Base-by-base conservation (phyloP, 2,113 vertebrate genomes). In the Anthoscopus minutus region DNA sequence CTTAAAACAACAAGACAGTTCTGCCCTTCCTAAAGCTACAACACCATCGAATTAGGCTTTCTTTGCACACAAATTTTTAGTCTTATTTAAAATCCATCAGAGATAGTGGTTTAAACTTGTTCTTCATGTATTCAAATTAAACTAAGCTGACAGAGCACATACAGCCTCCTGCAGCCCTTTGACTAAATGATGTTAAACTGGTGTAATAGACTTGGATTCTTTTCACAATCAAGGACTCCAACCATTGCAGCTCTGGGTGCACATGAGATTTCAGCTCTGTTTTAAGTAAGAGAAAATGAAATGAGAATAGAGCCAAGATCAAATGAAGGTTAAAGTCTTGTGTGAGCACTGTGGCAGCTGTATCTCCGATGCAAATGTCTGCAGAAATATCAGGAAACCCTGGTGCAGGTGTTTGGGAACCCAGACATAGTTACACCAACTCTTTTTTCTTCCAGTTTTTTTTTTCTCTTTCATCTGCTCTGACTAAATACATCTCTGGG, bases 351-450 rank as follows among this genome's bases (percentile, higher is more conserved):
- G 65, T 81, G 93, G 89, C 97, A 98, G 98, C 97, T 98, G 97
- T 93, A 91, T 85, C 92, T 97, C 85, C 96, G 91, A 97, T 97
- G 96, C 93, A 97, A 95, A 97, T 86, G 24, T 77, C 87, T 96
- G 84, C 86, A 95, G 88, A 96, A 92, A 65, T 93, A 94, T 65
- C 94, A 95, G 98, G 94, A 97, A 98, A 95, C 96, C 92, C 91
- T 91, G 19, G 5, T 95, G 96, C 97, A 97, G 98, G 97, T 98
- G 97, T 97, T 93, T 83, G 96, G 94, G 94, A 97, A 97, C 97
- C 96, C 97, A 97, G 97, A 94, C 94, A 80, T 71, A 81, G 60
- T 93, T 95, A 83, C 79, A 81, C 85, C 50, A 89, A 87, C 62
- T 27, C 62, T 92, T 92, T 71, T 85, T 79, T 47, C 27, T 37